Evolutionary conservation across 2,888 invertebrate species (phyloP).

Genomic region (Plemyria rubiginata): DNA sequence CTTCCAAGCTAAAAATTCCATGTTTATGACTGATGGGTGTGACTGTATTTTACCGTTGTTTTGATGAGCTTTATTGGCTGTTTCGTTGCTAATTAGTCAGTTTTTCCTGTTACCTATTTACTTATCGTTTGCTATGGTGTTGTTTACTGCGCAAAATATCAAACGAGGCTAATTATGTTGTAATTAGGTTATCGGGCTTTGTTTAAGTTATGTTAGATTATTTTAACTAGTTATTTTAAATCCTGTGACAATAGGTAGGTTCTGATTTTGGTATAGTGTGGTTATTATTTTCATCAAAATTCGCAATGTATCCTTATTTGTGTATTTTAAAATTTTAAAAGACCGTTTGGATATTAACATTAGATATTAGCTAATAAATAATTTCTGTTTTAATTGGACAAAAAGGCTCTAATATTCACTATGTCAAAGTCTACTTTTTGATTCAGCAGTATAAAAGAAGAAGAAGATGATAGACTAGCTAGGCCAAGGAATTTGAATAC

Average conservation of each 20-base stretch:
- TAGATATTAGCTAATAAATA: too few species aligned
- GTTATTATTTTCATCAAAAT: not conserved
- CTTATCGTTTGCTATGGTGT: slow-evolving; percentile 29
- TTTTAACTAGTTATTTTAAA: not conserved
- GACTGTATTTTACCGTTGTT: slow-evolving; percentile 58
- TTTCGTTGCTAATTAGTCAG: slow-evolving; percentile 51
- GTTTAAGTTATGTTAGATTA: not conserved
- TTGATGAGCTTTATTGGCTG: slow-evolving; percentile 57
- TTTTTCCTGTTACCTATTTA: slow-evolving; percentile 48
- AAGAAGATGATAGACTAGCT: too few species aligned
- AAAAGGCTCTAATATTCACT: too few species aligned
- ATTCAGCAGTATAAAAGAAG: too few species aligned
- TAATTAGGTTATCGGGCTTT: slow-evolving; percentile 17
- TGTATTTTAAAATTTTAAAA: not conserved
- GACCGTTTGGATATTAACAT: too few species aligned
- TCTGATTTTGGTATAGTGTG: not conserved
- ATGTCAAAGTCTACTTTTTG: too few species aligned
- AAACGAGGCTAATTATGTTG: slow-evolving; percentile 12
- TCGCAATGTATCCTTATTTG: not conserved
- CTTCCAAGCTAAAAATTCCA: slow-evolving; percentile 41
- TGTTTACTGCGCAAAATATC: slow-evolving; percentile 22
- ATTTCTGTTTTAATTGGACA: too few species aligned
- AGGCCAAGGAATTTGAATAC: too few species aligned
- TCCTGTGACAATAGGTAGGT: not conserved
- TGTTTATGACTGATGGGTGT: slow-evolving; percentile 60